A percentile compares a stretch with the other conserved stretches of the same genome.
Evolutionary conservation across 2,797 vertebrate genomes (phyloP).

Genomic region (Alosa sapidissima): DNA sequence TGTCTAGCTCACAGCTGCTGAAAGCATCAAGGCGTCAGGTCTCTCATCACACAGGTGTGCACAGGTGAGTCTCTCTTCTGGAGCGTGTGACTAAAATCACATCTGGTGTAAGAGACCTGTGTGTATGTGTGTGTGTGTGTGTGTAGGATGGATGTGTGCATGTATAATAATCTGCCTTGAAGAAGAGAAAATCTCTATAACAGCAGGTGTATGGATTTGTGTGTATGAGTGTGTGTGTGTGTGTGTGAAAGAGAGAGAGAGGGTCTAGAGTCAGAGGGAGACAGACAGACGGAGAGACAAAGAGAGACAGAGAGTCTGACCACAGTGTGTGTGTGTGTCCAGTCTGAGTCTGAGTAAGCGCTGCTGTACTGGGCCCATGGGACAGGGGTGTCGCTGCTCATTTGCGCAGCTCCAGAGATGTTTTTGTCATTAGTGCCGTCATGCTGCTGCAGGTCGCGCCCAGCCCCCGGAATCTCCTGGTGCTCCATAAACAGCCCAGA

Average conservation of each 20-base stretch:
- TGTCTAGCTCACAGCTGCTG: background rate
- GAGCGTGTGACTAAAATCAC: background rate
- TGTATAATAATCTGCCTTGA: background rate
- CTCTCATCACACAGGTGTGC: background rate
- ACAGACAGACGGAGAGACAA: background rate
- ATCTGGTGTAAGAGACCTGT: background rate
- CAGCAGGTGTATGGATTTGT: background rate
- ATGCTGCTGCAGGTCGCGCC: background rate
- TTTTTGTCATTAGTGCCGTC: slow-evolving; percentile 32
- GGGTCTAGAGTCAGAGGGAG: background rate
- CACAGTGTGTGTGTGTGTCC: background rate
- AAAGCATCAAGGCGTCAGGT: background rate
- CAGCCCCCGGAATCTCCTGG: background rate
- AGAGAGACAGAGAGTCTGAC: background rate
- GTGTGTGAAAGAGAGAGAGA: background rate
- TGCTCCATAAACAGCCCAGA: slow-evolving; percentile 40
- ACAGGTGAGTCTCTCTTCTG: background rate
- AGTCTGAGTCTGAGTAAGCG: background rate
- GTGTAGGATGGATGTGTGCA: background rate
- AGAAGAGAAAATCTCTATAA: background rate
- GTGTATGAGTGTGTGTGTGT: background rate
- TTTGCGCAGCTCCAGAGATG: background rate
- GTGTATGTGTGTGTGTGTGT: slow-evolving; percentile 5
- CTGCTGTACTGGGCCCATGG: background rate
- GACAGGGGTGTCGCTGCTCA: slow-evolving; percentile 6